Base-by-base conservation (phyloP, 2,113 vertebrate species). In the Bucco capensis region DNA sequence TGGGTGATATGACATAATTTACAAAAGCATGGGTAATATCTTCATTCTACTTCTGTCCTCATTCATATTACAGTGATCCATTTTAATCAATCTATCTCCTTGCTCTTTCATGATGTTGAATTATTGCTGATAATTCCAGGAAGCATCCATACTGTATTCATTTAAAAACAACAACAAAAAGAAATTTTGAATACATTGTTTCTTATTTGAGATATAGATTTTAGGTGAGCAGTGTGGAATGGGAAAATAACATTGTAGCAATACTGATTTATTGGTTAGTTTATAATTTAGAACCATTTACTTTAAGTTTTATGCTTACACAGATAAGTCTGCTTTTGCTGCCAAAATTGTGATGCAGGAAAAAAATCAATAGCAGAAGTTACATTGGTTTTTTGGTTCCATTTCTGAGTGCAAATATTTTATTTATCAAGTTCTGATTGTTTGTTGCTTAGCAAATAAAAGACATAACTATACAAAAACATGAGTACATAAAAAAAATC, bases 351-450 rank as follows among this genome's bases (percentile, higher is more conserved):
- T 40, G 60, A 60, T 2, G 0, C 24, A 38, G 31, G 19, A 83
- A 9, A 90, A 90, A 84, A 89, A 78, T 80, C 83, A 83, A 71
- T 22, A 86, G 11, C 14, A 91, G 47, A 77, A 88, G 19, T 64
- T 86, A 56, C 47, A 37, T 4, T 61, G 61, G 23, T 42, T 90
- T 81, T 78, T 37, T 72, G 65, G 62, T 53, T 92, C 70, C 40
- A 69, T 22, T 92, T 86, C 65, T 61, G 33, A 93, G 40, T 33
- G 61, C 30, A 90, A 78, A 72, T 81, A 78, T 74, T 91, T 89
- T 78, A 92, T 81, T 93, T 86, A 81, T 27, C 70, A 80, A 40
- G 38, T 56, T 49, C 46, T 58, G 30, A 65, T 54, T 44, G 23
- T 47, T 86, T 74, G 35, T 7, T 71, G 38, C 42, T 85, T 61